Percentiles rank a stretch among this genome's conserved stretches.
Evolutionary conservation across 2,797 vertebrate species (phyloP).

Genomic region (Distichodus sexfasciatus): DNA sequence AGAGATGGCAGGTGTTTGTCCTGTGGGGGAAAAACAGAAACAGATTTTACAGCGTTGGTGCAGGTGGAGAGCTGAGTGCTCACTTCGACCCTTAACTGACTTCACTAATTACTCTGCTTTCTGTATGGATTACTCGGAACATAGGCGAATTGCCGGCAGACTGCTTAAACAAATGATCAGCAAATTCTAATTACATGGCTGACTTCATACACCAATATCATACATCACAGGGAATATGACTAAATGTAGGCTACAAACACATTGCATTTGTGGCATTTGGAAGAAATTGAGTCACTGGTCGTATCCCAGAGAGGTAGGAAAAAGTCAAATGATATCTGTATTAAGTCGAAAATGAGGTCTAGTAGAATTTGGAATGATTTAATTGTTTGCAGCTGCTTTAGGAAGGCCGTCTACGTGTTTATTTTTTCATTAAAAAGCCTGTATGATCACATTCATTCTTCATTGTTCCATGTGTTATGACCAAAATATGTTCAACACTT

Average conservation of each 20-base stretch:
- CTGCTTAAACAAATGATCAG: constrained; percentile 9
- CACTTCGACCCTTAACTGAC: neutral
- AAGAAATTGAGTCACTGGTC: neutral
- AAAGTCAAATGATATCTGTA: too few species aligned
- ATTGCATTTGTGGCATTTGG: neutral
- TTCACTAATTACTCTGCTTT: constrained; percentile 7
- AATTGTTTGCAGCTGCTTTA: too few species aligned
- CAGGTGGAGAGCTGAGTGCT: neutral
- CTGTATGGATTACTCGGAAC: constrained; percentile 17
- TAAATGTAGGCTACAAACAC: neutral
- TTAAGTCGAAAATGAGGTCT: too few species aligned
- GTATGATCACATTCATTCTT: too few species aligned
- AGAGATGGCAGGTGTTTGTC: neutral
- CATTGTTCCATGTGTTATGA: too few species aligned
- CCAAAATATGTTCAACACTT: too few species aligned
- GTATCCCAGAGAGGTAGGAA: neutral
- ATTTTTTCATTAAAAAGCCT: too few species aligned
- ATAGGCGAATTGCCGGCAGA: constrained; percentile 10
- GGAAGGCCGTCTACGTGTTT: too few species aligned
- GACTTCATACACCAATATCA: constrained; percentile 1
- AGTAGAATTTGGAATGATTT: too few species aligned
- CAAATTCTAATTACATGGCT: constrained; percentile 7
- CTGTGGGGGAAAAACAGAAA: neutral
- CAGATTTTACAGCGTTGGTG: neutral
- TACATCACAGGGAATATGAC: neutral